Conservation (phyloP, 2,888 invertebrate species). For the Drosophila nigricruria region DNA sequence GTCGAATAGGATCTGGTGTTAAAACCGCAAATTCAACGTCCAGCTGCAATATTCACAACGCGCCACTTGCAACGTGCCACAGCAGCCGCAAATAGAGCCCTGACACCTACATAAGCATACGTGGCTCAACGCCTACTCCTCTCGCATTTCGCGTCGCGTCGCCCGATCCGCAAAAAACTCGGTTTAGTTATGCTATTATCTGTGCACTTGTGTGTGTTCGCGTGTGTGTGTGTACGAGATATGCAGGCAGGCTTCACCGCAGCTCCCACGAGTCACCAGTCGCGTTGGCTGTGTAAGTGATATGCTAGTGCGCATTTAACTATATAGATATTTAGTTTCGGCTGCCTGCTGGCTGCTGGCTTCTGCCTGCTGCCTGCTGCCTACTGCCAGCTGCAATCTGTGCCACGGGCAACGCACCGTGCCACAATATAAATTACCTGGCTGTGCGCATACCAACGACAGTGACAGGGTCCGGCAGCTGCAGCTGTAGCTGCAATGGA, state of each 20-base stretch:
- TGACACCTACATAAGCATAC: constrained; percentile 59
- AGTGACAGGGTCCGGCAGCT: constrained; percentile 12
- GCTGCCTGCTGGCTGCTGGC: background rate
- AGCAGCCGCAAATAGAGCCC: constrained; percentile 60
- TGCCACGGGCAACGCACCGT: constrained; percentile 28
- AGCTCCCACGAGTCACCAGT: constrained; percentile 31
- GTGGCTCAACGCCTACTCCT: constrained; percentile 6
- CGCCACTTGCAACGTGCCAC: constrained; percentile 60
- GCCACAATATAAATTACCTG: constrained; percentile 58
- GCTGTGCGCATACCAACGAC: constrained; percentile 28
- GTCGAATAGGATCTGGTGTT: constrained; percentile 43
- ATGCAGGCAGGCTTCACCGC: constrained; percentile 21
- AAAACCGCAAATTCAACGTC: constrained; percentile 66
- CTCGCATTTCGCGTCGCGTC: constrained; percentile 36
- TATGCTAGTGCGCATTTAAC: constrained; percentile 51
- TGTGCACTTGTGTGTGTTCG: constrained; percentile 1
- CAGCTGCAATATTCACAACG: constrained; percentile 69
- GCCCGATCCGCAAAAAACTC: constrained; percentile 59
- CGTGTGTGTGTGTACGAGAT: constrained; percentile 2
- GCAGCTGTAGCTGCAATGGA: constrained; percentile 17
- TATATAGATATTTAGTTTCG: constrained; percentile 51
- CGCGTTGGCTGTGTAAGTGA: constrained; percentile 63
- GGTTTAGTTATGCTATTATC: constrained; percentile 73
- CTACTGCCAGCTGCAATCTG: constrained; percentile 25
- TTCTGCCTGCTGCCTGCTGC: background rate